Base-by-base conservation (phyloP, 2,888 invertebrate species). In the Apamea monoglypha region DNA sequence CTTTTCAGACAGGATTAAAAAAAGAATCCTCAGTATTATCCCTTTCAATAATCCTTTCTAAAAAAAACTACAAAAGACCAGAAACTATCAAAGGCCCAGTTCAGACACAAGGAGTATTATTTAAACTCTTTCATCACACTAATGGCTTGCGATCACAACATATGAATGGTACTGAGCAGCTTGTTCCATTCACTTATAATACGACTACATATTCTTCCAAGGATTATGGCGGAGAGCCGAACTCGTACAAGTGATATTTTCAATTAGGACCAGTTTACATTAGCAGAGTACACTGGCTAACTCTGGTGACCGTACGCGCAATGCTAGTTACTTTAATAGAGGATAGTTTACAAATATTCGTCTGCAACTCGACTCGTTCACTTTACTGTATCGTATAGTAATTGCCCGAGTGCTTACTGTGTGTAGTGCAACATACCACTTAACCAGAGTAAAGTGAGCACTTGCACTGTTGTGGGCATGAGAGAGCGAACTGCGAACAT, bases 361-460 rank as follows among this genome's bases (percentile, higher is more conserved):
- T 71, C 14, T 72, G 72, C 85, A 81, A 81, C 61, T 71, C 44
- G 25, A 85, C 44, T 67, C 59, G 71, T 67, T 67, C 72, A 81
- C 85, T 82, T 81, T 61, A 44, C 59, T 56, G 61, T 63, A n/a
- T 67, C 40, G 67, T n/a, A n/a, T 5, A 81, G 85, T 82, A 81
- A 82, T 82, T 72, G 85, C 86, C 53, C 53, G 81, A 85, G 81
- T 36, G 85, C 85, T 84, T 29, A 67, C 81, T 47, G n/a, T 40
- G 71, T 84, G 53, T 53, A n/a, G 40, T 80, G 80, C 85, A 81
- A 53, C 50, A 59, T 53, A 47, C 67, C 67, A 85, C 81, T 82
- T 72, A 72, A 67, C 59, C 36, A 21, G 53, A 81, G 70, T 85
- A 67, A 56, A 71, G 53, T 47, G 81, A 68, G 67, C 53, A 71